phyloP scores from a whole-genome alignment of 2,888 invertebrate genomes.

The Spilarctia lutea region DNA sequence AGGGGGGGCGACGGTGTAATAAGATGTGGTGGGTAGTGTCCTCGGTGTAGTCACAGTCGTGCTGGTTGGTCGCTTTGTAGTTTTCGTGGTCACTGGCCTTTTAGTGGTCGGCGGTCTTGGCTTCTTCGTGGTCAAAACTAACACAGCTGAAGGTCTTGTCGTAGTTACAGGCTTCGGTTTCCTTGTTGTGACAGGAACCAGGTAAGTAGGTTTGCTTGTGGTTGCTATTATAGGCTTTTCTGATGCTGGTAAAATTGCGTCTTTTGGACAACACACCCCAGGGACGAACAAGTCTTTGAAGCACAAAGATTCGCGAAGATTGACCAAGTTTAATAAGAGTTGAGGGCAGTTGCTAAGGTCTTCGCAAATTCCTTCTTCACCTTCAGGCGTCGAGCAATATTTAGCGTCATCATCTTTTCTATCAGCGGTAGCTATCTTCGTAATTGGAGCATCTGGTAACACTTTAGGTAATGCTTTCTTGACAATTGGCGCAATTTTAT shows the following conservation, averaged over 20 bases:
- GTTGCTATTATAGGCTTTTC: conserved; percentile 73
- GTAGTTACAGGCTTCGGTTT: conserved; percentile 64
- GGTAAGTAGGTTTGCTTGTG: conserved; percentile 77
- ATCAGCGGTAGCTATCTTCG: conserved; percentile 78
- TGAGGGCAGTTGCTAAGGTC: conserved; percentile 96
- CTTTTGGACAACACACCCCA: conserved; percentile 95
- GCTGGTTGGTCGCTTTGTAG: conserved; percentile 65
- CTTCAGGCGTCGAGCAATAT: conserved; percentile 93
- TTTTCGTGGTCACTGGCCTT: conserved; percentile 59
- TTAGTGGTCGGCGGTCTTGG: conserved; percentile 63
- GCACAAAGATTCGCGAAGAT: conserved; percentile 94
- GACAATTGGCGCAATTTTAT: conserved; percentile 92
- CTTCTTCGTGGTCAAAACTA: conserved; percentile 66
- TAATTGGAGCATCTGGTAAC: conserved; percentile 77
- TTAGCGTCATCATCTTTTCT: conserved; percentile 84
- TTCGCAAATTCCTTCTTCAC: conserved; percentile 92
- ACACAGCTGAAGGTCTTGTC: conserved; percentile 68
- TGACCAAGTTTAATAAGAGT: conserved; percentile 92
- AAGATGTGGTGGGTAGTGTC: conserved; percentile 75
- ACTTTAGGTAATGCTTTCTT: conserved; percentile 79
- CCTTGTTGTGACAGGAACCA: conserved; percentile 77
- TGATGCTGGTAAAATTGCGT: conserved; percentile 68
- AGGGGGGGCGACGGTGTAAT: conserved; percentile 78
- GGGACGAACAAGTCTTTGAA: conserved; percentile 97
- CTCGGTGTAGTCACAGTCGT: conserved; percentile 64